A percentile compares a stretch with the other conserved stretches of the same genome.
phyloP scores from a whole-genome alignment of 1,140 invertebrate species.

The Nasonia giraulti region DNA sequence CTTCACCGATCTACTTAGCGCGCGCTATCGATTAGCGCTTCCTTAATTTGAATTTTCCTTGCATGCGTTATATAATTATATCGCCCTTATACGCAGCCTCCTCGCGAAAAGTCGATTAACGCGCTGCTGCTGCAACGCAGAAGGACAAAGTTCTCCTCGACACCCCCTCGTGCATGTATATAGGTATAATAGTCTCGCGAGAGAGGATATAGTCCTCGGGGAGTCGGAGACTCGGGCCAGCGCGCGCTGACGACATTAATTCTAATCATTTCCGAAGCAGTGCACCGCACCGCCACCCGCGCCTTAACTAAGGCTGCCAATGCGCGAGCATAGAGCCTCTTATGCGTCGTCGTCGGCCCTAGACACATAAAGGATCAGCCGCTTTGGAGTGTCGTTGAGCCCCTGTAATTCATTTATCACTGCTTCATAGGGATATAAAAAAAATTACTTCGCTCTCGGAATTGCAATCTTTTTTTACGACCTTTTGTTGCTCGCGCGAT shows the following conservation, averaged over 20 bases:
- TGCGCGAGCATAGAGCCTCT: slow-evolving; percentile 10
- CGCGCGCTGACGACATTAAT: slow-evolving; percentile 56
- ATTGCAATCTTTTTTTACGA: slow-evolving; percentile 7
- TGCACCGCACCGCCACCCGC: slow-evolving; percentile 50
- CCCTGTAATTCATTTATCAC: slow-evolving; percentile 52
- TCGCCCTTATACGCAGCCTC: background rate
- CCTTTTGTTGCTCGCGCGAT: background rate
- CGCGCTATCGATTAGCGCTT: background rate
- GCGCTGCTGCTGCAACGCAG: too few relatives aligned
- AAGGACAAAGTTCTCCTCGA: too few relatives aligned
- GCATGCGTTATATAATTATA: background rate
- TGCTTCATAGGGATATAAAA: slow-evolving; percentile 25
- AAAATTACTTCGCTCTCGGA: slow-evolving; percentile 9
- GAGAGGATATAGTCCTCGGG: slow-evolving; percentile 1
- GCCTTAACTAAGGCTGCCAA: slow-evolving; percentile 37
- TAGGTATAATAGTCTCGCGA: background rate
- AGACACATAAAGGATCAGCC: slow-evolving; percentile 22
- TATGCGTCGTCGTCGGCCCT: slow-evolving; percentile 2
- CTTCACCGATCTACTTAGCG: background rate
- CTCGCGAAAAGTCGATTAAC: slow-evolving; percentile 43
- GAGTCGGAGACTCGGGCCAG: slow-evolving; percentile 1
- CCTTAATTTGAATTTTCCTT: slow-evolving; percentile 38
- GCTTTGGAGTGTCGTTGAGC: background rate
- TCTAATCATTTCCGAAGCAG: slow-evolving; percentile 58
- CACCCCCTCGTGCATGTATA: too few relatives aligned